These are phyloP conservation scores for Diabrotica balteata DNA, from an alignment of 2,888 invertebrate genomes.

Conservation along the genomic window DNA sequence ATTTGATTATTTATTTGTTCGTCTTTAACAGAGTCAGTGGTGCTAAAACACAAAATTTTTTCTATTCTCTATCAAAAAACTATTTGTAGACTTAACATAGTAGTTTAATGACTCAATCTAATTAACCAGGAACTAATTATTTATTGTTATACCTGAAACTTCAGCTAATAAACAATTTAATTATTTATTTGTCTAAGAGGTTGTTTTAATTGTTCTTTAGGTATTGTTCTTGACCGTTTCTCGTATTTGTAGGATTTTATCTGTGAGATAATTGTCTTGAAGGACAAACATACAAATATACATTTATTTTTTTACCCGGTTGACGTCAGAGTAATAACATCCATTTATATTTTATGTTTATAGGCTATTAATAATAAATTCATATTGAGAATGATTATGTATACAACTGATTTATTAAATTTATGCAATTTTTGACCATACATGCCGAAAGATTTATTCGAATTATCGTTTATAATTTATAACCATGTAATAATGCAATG, in stretches of 20 bases:
- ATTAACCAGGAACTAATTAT: conserved; percentile 5
- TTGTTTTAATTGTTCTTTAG: conserved; percentile 1
- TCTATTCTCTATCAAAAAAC: no score
- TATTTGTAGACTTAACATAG: no score
- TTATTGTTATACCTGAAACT: background rate
- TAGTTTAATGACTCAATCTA: background rate
- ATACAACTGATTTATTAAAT: no score
- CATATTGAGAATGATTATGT: no score
- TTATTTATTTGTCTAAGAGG: background rate
- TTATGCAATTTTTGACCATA: no score
- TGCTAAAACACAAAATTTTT: no score
- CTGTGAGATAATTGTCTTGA: conserved; percentile 15
- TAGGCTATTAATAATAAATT: background rate
- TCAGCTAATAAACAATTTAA: background rate
- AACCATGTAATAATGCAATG: conserved; percentile 6
- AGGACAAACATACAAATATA: conserved; percentile 25
- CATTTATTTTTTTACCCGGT: conserved; percentile 18
- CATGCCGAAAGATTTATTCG: no score
- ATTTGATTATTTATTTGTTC: no score
- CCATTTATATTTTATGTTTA: conserved; percentile 11
- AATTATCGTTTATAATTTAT: no score
- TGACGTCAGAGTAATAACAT: conserved; percentile 17
- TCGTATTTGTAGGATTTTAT: conserved; percentile 5
- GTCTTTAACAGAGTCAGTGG: no score
- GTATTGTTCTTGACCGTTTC: background rate